Conservation (phyloP, 2,113 vertebrate genomes). For the Laterallus jamaicensis region DNA sequence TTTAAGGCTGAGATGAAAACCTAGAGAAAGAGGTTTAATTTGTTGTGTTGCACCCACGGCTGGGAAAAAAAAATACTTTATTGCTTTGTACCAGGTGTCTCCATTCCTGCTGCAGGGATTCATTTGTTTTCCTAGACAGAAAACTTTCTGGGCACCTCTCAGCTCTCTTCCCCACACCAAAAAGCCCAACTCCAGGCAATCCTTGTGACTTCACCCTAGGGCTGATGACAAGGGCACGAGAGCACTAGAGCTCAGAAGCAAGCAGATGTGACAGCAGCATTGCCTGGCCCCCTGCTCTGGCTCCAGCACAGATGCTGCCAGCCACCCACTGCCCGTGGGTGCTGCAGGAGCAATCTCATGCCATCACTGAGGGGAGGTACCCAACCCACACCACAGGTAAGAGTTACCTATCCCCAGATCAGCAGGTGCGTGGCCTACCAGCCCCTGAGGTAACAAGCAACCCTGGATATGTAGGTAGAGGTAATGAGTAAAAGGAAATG, state of each 20-base stretch:
- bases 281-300: rapidly evolving
- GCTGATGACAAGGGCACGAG: background rate
- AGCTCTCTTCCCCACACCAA: background rate
- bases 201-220: rapidly evolving
- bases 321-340: rapidly evolving
- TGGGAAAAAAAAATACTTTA: background rate
- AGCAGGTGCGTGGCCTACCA: background rate
- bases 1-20: background rate
- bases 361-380: rapidly evolving
- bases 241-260: rapidly evolving
- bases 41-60: background rate
- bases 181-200: background rate
- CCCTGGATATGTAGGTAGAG: background rate
- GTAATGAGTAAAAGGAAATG: background rate
- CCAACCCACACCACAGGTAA: background rate
- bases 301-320: background rate
- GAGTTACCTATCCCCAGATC: no score
- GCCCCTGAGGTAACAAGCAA: background rate
- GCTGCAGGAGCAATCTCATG: background rate
- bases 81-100: background rate
- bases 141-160: background rate
- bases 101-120: background rate
- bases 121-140: background rate
- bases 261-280: background rate
- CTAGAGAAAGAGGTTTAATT: background rate